These are phyloP conservation scores for Phylloscopus collybita DNA, from an alignment of 2,797 vertebrate species.

Conservation along the genomic window DNA sequence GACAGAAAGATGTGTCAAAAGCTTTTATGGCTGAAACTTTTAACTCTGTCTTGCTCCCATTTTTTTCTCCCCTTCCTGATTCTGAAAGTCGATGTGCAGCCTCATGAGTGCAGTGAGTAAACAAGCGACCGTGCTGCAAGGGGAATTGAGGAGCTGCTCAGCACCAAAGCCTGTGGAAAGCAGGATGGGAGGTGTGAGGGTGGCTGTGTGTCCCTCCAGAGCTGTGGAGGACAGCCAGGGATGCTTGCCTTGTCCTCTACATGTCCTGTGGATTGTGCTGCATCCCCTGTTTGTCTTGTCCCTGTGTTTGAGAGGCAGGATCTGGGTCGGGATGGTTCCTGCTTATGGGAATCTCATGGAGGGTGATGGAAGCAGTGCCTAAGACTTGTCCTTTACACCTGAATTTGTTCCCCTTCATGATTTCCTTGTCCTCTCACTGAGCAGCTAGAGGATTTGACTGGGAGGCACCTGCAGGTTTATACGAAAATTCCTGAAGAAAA, in stretches of 20 bases:
- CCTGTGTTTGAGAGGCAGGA: neutral
- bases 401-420: neutral
- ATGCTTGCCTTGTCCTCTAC: neutral
- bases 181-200: neutral
- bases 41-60: conserved; percentile 70
- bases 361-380: neutral
- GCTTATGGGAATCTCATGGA: neutral
- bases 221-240: neutral
- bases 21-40: conserved; percentile 81
- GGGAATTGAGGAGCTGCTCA: neutral
- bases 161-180: neutral
- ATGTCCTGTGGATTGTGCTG: neutral
- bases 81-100: neutral
- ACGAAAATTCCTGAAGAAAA: neutral
- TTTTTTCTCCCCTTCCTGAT: fast-evolving
- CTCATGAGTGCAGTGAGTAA: neutral
- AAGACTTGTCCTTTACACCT: neutral
- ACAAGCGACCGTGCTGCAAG: neutral
- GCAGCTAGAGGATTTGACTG: neutral
- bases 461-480: neutral
- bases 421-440: neutral
- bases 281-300: fast-evolving
- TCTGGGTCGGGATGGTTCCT: neutral
- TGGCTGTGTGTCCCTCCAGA: neutral
- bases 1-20: conserved; percentile 82